Evolutionary conservation across 1,140 invertebrate species (phyloP).

Genomic region (Drosophila sp.): DNA sequence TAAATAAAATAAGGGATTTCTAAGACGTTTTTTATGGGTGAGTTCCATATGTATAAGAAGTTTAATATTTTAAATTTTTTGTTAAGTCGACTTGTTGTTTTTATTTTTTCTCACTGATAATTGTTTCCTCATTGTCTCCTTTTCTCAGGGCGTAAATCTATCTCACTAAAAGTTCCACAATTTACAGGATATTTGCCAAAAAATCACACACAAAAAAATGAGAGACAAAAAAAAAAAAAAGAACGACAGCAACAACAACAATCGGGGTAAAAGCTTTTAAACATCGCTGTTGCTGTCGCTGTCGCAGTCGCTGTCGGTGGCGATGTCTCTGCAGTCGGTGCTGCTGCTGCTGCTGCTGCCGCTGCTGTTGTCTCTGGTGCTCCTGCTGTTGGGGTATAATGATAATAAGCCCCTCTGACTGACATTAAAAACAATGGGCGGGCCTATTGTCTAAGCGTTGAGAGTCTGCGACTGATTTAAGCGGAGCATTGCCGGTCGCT

Average conservation of each 20-base stretch:
- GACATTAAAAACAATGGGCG: slow-evolving; percentile 76
- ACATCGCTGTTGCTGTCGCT: not conserved
- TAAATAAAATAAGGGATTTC: too few relatives aligned
- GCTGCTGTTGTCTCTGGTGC: not conserved
- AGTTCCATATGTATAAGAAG: too few relatives aligned
- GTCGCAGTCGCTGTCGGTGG: too few relatives aligned
- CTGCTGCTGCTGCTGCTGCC: not conserved
- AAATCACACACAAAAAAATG: slow-evolving; percentile 11
- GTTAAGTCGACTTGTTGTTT: not conserved
- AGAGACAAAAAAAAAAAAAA: not conserved
- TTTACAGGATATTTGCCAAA: slow-evolving; percentile 6
- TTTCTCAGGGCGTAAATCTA: not conserved
- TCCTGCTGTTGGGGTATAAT: slow-evolving; percentile 43
- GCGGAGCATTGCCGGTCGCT: slow-evolving; percentile 59
- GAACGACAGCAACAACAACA: not conserved
- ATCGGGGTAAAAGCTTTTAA: slow-evolving; percentile 9
- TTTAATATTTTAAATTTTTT: too few relatives aligned
- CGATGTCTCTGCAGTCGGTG: not conserved
- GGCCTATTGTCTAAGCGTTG: slow-evolving; percentile 33
- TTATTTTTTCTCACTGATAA: not conserved
- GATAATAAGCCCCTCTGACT: slow-evolving; percentile 67
- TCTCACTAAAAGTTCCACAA: not conserved
- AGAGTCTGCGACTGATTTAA: slow-evolving; percentile 70
- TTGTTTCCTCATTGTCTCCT: not conserved
- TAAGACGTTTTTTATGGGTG: too few relatives aligned